phyloP scores from a whole-genome alignment of 1,140 invertebrate genomes.

The Belonocnema kinseyi region DNA sequence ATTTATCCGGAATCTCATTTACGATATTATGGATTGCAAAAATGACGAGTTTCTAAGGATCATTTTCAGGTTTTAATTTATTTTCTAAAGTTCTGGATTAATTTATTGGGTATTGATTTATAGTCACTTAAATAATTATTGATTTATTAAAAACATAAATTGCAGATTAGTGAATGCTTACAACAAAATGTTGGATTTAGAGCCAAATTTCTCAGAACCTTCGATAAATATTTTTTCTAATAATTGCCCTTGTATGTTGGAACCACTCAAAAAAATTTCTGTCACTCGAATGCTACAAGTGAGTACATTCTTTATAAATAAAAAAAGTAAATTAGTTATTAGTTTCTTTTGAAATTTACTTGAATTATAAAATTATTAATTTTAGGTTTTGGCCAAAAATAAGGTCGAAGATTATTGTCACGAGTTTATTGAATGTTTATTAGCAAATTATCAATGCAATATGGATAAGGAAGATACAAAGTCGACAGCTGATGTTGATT shows the following conservation, averaged over 20 bases:
- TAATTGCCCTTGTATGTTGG: constrained; percentile 77
- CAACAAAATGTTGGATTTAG: constrained; percentile 56
- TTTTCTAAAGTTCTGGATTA: not conserved
- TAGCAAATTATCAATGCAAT: constrained; percentile 63
- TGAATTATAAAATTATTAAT: constrained; percentile 12
- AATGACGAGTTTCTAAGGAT: constrained; percentile 50
- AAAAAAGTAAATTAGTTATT: not conserved
- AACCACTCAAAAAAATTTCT: constrained; percentile 76
- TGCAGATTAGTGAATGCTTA: constrained; percentile 63
- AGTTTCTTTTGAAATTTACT: not conserved
- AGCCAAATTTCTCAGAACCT: constrained; percentile 50
- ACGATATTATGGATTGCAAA: constrained; percentile 51
- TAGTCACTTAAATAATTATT: too few species aligned
- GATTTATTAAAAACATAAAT: not conserved
- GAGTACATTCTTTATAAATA: not conserved
- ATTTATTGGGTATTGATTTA: constrained; percentile 17
- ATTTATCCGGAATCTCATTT: constrained; percentile 55
- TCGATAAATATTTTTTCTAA: constrained; percentile 70
- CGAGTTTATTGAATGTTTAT: constrained; percentile 74
- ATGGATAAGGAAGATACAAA: constrained; percentile 47
- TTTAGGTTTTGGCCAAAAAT: constrained; percentile 73
- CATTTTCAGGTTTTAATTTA: constrained; percentile 57
- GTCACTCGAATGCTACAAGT: constrained; percentile 73
- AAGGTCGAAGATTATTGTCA: constrained; percentile 75
- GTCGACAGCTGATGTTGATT: constrained; percentile 63